Base-by-base conservation (phyloP, 1,140 invertebrate species). In the Drosophila ercepeae region DNA sequence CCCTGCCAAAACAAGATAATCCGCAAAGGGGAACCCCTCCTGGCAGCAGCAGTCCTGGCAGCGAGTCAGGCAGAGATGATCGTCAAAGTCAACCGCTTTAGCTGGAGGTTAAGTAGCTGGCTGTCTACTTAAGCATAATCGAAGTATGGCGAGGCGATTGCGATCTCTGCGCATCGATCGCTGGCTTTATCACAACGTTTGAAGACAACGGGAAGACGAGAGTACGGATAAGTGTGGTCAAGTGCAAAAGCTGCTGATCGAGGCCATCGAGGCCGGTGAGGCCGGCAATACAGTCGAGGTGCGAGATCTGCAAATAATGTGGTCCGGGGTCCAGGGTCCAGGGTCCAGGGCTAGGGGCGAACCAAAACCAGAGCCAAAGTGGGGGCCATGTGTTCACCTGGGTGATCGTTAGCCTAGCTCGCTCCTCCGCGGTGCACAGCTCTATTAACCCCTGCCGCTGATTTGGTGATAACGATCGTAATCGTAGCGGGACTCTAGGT, bases 391-490 rank as follows among this genome's bases (percentile, higher is more conserved):
- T 84, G 81, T 84, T 81, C 76, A 9, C 29, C 23, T 46, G 3
- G 13, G 18, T 50, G 61, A 27, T 73, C 50, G 25, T 50, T 44
- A 46, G 50, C 55, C 68, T 34, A 46, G 59, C 41, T 86, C 29
- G 67, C 58, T 39, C 32, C 42, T 52, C 48, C 8, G 36, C 34
- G 32, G 23, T 21, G 18, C 78, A 83, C 84, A 89, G 83, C 83
- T 89, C 68, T 81, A 89, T 89, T 89, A 89, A 78, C 76, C 84
- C 61, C 63, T 39, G 61, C 50, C 46, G 73, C 79, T 89, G 84
- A 88, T 88, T 88, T 88, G 75, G 84, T 89, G 84, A 89, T 89
- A 89, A 89, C 84, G 84, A 89, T 89, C 84, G 76, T 73, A 88
- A 75, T 68, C 74, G 57, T 82, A 82, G 77, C 77, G 77, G 70